phyloP scores from a whole-genome alignment of 2,797 vertebrate species.

The Cyprinodon diabolis region DNA sequence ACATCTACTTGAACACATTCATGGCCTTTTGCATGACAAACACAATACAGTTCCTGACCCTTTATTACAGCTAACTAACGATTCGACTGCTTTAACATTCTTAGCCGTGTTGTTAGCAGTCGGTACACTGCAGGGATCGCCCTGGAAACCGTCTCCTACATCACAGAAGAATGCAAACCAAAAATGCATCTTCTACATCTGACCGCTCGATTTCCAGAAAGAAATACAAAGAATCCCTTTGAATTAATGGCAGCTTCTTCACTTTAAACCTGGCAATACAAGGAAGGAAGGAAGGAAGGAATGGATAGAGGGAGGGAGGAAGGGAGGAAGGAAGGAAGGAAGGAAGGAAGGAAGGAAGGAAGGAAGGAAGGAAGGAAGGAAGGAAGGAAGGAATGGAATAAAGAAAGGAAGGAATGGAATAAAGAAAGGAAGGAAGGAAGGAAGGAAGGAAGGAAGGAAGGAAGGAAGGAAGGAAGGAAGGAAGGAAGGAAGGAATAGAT shows the following conservation, averaged over 20 bases:
- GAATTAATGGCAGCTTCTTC: not conserved
- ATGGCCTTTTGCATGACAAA: slow-evolving; percentile 73
- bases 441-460: not conserved
- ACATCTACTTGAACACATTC: slow-evolving; percentile 77
- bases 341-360: too few species aligned
- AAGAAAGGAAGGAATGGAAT: not conserved
- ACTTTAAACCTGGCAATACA: not conserved
- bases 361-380: too few species aligned
- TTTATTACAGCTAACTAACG: slow-evolving; percentile 62
- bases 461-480: not conserved
- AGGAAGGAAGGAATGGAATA: too few species aligned
- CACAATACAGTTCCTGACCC: slow-evolving; percentile 42
- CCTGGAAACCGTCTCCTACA: slow-evolving; percentile 37
- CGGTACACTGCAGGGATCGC: slow-evolving; percentile 46
- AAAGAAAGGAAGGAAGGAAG: not conserved
- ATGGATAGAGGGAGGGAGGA: too few species aligned
- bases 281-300: not conserved
- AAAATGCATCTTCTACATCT: slow-evolving; percentile 14
- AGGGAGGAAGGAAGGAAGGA: too few species aligned
- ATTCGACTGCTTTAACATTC: slow-evolving; percentile 63
- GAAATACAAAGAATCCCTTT: not conserved
- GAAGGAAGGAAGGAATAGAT: not conserved
- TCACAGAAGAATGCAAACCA: slow-evolving; percentile 51
- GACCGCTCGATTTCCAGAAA: not conserved
- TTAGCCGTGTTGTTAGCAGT: slow-evolving; percentile 65